Conservation (phyloP, 2,888 invertebrate species). For the Chouioia cunea region DNA sequence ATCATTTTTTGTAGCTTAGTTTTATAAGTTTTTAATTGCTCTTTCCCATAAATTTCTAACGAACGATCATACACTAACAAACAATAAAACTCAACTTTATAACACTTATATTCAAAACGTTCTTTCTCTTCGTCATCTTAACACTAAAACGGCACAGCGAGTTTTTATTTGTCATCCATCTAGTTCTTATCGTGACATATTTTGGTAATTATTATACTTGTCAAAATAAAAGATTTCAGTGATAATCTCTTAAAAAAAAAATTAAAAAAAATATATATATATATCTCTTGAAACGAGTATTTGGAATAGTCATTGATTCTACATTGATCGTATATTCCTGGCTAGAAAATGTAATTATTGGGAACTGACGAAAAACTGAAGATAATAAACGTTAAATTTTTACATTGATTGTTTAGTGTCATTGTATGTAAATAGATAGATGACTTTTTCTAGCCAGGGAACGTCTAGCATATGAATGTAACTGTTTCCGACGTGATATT, state of each 20-base stretch:
- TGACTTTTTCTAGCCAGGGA: conserved; percentile 26
- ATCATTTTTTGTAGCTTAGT: conserved; percentile 13
- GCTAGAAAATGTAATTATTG: conserved; percentile 24
- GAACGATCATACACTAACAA: conserved; percentile 43
- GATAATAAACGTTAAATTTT: too few species aligned
- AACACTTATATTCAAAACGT: conserved; percentile 43
- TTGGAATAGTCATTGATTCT: conserved; percentile 16
- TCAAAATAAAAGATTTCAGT: conserved; percentile 24
- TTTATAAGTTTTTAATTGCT: conserved; percentile 34
- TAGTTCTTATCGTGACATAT: conserved; percentile 21
- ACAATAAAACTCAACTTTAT: conserved; percentile 43
- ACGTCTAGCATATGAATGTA: conserved; percentile 20
- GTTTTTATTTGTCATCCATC: conserved; percentile 16
- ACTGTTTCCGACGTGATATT: conserved; percentile 15
- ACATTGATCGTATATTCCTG: conserved; percentile 5
- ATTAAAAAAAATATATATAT: conserved; percentile 21
- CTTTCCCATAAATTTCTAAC: conserved; percentile 43
- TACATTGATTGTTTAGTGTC: too few species aligned
- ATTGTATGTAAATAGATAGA: too few species aligned
- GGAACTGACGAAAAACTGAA: not conserved
- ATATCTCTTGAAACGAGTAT: conserved; percentile 14
- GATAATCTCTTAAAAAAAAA: conserved; percentile 18
- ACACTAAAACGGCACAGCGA: conserved; percentile 39
- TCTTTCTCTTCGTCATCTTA: conserved; percentile 28
- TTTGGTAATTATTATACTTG: conserved; percentile 9